Evolutionary conservation across 1,140 invertebrate species (phyloP).

Genomic region (Dreissena rostriformis): DNA sequence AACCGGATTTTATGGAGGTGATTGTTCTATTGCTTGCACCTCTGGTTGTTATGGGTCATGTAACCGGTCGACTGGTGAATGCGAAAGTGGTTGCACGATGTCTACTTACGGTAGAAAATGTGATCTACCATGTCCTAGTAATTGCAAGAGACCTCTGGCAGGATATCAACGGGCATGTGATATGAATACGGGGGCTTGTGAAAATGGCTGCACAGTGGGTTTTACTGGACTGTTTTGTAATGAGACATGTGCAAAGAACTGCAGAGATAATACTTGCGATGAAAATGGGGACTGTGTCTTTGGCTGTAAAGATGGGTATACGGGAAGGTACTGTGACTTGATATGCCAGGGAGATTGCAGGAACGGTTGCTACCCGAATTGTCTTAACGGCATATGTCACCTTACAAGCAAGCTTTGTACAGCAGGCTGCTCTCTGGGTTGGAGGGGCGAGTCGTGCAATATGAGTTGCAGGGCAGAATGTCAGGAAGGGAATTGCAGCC

Average conservation of each 20-base stretch:
- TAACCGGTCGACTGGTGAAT: conserved; percentile 19
- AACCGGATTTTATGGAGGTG: conserved; percentile 24
- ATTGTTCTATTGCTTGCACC: conserved; percentile 19
- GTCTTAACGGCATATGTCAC: conserved; percentile 16
- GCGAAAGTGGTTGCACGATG: conserved; percentile 17
- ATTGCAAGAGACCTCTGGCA: background rate
- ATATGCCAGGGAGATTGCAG: conserved; percentile 12
- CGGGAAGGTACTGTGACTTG: conserved; percentile 14
- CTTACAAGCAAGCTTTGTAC: conserved; percentile 6
- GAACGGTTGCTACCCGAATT: conserved; percentile 33
- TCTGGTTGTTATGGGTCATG: conserved; percentile 22
- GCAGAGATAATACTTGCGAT: conserved; percentile 34
- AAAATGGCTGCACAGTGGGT: conserved; percentile 19
- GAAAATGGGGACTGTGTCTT: conserved; percentile 19
- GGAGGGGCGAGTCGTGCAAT: conserved; percentile 23
- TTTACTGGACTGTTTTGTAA: conserved; percentile 28
- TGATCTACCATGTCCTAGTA: conserved; percentile 16
- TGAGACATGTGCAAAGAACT: conserved; percentile 19
- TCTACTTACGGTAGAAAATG: conserved; percentile 22
- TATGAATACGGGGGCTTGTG: background rate
- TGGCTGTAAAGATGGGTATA: conserved; percentile 21
- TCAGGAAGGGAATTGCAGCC: conserved; percentile 11
- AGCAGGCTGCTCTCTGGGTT: conserved; percentile 25
- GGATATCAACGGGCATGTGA: conserved; percentile 32
- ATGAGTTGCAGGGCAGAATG: conserved; percentile 16